Percentiles rank a stretch among this genome's conserved stretches.
Conservation (phyloP, 2,797 vertebrate genomes). For the Phoxinus dragarum region DNA sequence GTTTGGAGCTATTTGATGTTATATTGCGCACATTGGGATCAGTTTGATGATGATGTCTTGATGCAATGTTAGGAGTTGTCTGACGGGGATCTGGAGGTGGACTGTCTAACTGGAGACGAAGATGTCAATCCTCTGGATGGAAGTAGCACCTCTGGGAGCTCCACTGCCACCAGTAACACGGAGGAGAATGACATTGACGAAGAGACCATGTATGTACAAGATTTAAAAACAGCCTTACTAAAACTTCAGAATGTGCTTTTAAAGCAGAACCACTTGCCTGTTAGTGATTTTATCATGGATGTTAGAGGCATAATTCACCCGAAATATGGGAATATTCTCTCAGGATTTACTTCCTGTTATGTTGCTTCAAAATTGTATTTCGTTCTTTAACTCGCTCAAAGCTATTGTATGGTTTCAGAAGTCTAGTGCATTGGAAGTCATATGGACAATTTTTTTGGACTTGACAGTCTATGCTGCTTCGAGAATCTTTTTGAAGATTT, state of each 20-base stretch:
- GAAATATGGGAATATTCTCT: background rate
- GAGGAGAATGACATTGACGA: conserved; percentile 99
- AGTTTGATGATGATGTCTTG: conserved; percentile 25
- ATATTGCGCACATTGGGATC: background rate
- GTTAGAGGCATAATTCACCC: background rate
- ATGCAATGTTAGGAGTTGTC: conserved; percentile 84
- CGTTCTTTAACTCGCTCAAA: too few species aligned
- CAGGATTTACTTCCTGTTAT: background rate
- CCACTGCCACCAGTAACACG: conserved; percentile 97
- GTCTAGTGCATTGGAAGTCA: background rate
- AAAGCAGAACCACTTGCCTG: too few species aligned
- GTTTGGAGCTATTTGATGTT: background rate
- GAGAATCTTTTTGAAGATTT: background rate
- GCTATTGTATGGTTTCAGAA: background rate
- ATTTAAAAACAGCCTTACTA: background rate
- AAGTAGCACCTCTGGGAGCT: conserved; percentile 97
- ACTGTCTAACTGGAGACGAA: conserved; percentile 90
- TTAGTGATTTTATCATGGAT: background rate
- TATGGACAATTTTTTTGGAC: background rate
- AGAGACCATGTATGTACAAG: conserved; percentile 92
- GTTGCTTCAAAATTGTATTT: background rate
- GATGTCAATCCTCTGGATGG: conserved; percentile 95
- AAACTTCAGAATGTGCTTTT: background rate
- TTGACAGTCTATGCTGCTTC: background rate
- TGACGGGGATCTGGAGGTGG: conserved; percentile 94